Percentiles rank a stretch among this genome's conserved stretches.
These are phyloP conservation scores for Microtus richardsoni DNA, from an alignment of 2,113 vertebrate species.

Conservation along the genomic window DNA sequence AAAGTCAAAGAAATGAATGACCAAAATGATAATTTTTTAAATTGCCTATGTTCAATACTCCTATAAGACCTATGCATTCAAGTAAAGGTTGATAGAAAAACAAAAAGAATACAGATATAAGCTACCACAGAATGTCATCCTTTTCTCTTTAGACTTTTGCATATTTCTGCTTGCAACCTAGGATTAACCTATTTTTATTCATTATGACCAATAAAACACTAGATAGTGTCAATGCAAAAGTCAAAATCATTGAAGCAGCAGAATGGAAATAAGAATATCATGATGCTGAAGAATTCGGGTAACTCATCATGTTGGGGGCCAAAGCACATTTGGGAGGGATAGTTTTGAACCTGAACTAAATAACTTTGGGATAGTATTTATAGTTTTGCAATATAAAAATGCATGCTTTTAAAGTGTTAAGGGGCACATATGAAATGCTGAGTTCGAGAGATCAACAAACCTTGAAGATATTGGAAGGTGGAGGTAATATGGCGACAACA, in stretches of 20 bases:
- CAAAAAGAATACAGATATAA: not conserved
- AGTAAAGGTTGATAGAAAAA: not conserved
- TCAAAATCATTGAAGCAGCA: not conserved
- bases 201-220: not conserved
- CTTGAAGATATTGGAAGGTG: not conserved
- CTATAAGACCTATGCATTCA: not conserved
- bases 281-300: not conserved
- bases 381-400: constrained; percentile 9
- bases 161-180: not conserved
- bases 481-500: not conserved
- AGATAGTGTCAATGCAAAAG: not conserved
- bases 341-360: not conserved
- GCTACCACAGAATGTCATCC: not conserved
- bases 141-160: not conserved
- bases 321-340: not conserved
- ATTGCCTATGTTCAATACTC: not conserved
- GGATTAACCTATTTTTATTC: not conserved
- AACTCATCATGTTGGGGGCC: not conserved
- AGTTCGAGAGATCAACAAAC: not conserved
- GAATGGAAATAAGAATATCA: not conserved
- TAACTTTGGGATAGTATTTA: not conserved
- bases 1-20: constrained; percentile 7
- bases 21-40: not conserved
- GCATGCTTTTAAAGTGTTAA: not conserved
- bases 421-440: not conserved